Percentiles rank a stretch among this genome's conserved stretches.
Conservation (phyloP, 2,113 vertebrate genomes). For the Leptosomus discolor region DNA sequence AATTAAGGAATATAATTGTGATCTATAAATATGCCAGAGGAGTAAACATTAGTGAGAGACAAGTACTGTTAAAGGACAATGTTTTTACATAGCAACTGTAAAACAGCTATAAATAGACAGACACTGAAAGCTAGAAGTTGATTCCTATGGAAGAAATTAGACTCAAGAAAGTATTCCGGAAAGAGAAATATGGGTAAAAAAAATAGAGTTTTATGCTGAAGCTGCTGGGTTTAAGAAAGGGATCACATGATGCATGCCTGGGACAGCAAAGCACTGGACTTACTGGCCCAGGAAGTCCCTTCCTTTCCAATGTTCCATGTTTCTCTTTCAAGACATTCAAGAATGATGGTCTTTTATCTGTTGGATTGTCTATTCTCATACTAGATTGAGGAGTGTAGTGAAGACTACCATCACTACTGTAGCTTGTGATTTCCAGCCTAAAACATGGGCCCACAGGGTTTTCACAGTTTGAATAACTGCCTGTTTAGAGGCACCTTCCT, state of each 20-base stretch:
- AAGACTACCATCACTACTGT: not conserved
- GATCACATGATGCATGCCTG: not conserved
- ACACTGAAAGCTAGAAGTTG: not conserved
- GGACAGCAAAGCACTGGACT: not conserved
- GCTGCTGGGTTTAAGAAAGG: not conserved
- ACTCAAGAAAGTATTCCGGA: not conserved
- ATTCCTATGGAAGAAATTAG: not conserved
- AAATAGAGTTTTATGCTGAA: not conserved
- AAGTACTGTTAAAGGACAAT: not conserved
- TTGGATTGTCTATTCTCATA: not conserved
- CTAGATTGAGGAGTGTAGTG: fast-evolving
- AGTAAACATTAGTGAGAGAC: not conserved
- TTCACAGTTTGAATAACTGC: not conserved
- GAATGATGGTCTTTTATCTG: not conserved
- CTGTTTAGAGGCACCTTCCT: not conserved
- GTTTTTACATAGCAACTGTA: not conserved
- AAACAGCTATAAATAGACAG: not conserved
- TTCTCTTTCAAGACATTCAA: not conserved
- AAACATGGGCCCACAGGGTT: not conserved
- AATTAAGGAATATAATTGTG: not conserved
- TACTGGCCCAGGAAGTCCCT: not conserved
- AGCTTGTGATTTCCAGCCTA: not conserved
- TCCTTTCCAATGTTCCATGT: not conserved
- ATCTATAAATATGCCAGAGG: not conserved
- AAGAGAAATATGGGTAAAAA: not conserved